phyloP scores from a whole-genome alignment of 2,113 vertebrate genomes.

The Gymnobelideus leadbeateri region DNA sequence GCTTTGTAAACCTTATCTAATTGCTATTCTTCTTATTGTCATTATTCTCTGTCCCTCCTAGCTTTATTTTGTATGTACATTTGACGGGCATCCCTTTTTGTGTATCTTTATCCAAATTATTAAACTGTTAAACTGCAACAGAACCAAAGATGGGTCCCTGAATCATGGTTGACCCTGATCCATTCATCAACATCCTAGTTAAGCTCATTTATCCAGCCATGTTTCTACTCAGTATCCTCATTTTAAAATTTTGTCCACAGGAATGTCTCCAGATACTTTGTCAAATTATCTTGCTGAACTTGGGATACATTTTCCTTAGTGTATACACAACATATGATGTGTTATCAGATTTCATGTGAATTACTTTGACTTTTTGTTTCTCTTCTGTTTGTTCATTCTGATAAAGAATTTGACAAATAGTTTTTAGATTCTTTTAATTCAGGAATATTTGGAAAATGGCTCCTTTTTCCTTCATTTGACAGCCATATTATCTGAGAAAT shows the following conservation, averaged over 20 bases:
- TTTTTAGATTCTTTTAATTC: neutral
- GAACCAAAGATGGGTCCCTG: neutral
- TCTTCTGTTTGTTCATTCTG: neutral
- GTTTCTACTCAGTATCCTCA: neutral
- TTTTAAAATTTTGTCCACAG: neutral
- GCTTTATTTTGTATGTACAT: neutral
- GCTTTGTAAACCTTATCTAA: neutral
- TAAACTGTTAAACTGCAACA: neutral
- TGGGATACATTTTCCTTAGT: neutral
- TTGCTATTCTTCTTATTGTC: neutral
- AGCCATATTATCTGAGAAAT: conserved; percentile 8
- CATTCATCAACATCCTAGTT: neutral
- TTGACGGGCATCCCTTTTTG: neutral
- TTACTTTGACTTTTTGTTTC: neutral
- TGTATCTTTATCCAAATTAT: neutral
- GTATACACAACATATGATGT: neutral
- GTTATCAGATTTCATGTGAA: neutral
- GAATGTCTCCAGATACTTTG: neutral
- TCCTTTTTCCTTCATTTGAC: neutral
- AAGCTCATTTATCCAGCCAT: neutral
- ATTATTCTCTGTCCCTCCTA: neutral
- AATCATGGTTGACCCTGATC: neutral
- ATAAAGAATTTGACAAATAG: neutral
- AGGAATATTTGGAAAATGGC: conserved; percentile 9
- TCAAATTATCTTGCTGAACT: neutral